Evolutionary conservation across 1,140 invertebrate genomes (phyloP), one percentile per base, ranked within the genome.

Genomic region (Macrosteles quadrilineatus): DNA sequence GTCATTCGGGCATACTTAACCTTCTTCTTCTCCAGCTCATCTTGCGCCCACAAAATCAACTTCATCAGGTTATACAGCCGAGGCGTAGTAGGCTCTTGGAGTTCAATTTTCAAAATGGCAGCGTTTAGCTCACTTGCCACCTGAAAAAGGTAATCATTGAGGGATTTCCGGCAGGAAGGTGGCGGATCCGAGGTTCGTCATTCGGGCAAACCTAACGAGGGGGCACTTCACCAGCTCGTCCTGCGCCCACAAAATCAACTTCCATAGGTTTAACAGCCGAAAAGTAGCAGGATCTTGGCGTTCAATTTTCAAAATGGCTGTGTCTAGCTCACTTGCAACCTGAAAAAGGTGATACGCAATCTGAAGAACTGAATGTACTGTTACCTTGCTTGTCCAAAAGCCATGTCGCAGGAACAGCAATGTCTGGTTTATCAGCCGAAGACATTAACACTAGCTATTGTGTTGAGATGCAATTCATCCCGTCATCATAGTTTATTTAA

Each of bases 121-220:
- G 96, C 94, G 83, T 99, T 99, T 6, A 99, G 83, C 85, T 98
- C 96, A 84, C 95, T 97, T 14, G 97, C 96, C 77, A 99, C 94
- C 93, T 96, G 77, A 27, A 83, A 83, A 81, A 91, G n/a, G n/a
- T n/a, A n/a, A n/a, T n/a, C n/a, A n/a, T n/a, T n/a, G n/a, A n/a
- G n/a, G n/a, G n/a, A n/a, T n/a, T n/a, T n/a, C n/a, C n/a, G n/a
- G n/a, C n/a, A n/a, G n/a, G n/a, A n/a, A n/a, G n/a, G n/a, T n/a
- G n/a, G n/a, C n/a, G n/a, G n/a, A n/a, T n/a, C n/a, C n/a, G n/a
- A n/a, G n/a, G n/a, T n/a, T n/a, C n/a, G n/a, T n/a, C n/a, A n/a
- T n/a, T n/a, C n/a, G n/a, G n/a, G n/a, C n/a, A n/a, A n/a, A n/a
- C n/a, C n/a, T n/a, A n/a, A n/a, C n/a, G n/a, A n/a, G n/a, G n/a